A percentile compares a stretch with the other conserved stretches of the same genome.
Conservation (phyloP, 2,888 invertebrate species). For the Aspidiotus destructor region DNA sequence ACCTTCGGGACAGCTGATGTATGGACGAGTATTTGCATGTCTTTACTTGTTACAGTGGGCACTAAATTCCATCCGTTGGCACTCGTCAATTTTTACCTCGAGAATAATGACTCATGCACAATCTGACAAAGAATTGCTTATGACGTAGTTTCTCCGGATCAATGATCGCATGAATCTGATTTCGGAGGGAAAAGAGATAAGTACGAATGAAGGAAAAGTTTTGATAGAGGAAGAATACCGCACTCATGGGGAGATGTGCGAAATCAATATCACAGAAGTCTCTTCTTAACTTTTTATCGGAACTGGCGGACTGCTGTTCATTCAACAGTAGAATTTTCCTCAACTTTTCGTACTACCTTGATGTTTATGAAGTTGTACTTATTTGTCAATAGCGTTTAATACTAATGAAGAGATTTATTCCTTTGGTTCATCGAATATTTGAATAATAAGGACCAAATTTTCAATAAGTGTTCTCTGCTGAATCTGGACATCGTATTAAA, state of each 20-base stretch:
- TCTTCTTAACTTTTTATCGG: neutral
- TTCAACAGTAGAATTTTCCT: slow-evolving; percentile 4
- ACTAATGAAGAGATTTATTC: no score
- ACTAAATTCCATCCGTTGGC: slow-evolving; percentile 60
- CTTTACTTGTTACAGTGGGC: slow-evolving; percentile 60
- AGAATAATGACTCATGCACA: slow-evolving; percentile 52
- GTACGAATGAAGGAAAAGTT: no score
- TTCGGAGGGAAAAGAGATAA: no score
- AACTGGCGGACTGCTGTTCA: neutral
- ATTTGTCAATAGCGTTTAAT: neutral
- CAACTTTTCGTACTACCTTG: neutral
- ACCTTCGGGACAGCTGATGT: slow-evolving; percentile 48
- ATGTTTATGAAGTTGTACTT: neutral
- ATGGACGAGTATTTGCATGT: slow-evolving; percentile 53
- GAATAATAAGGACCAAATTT: no score
- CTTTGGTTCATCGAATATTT: no score
- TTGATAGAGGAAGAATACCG: no score
- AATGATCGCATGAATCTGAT: slow-evolving; percentile 60
- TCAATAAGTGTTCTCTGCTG: no score
- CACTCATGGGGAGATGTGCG: no score
- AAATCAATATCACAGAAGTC: neutral
- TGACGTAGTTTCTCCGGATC: slow-evolving; percentile 49
- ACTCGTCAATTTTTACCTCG: slow-evolving; percentile 63
- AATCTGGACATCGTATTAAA: no score
- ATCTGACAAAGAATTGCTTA: slow-evolving; percentile 54